phyloP scores from a whole-genome alignment of 2,797 vertebrate genomes.

The Lepus oiostolus region DNA sequence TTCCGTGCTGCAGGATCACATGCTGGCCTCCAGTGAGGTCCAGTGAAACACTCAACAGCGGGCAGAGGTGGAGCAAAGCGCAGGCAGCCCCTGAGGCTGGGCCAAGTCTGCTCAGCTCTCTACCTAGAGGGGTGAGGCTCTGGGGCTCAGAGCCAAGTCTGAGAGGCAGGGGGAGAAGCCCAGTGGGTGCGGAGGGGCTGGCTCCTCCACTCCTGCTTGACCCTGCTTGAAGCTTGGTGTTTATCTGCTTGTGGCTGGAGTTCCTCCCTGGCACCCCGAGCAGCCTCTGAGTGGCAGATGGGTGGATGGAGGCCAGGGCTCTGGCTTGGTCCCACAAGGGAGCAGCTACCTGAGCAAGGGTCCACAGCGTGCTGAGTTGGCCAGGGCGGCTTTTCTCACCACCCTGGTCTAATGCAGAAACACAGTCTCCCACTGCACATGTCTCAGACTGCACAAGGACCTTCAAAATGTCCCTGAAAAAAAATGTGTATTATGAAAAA shows the following conservation, averaged over 20 bases:
- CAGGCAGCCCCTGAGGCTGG: not conserved
- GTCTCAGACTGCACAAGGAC: not conserved
- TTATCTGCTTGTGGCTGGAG: not conserved
- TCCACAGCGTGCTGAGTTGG: not conserved
- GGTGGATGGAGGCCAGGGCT: not conserved
- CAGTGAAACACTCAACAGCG: not conserved
- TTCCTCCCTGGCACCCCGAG: not conserved
- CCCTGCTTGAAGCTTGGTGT: not conserved
- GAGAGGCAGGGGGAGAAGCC: not conserved
- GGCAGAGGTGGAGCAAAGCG: not conserved
- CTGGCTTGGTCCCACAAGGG: accelerated
- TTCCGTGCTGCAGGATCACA: accelerated
- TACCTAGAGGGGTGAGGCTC: not conserved
- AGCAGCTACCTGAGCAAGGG: not conserved
- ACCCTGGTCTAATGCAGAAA: accelerated
- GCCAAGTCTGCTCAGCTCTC: not conserved
- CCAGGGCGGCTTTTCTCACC: not conserved
- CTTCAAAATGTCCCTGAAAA: no score
- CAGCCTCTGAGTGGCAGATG: not conserved
- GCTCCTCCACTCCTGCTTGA: not conserved
- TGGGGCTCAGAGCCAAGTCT: not conserved
- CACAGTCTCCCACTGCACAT: not conserved
- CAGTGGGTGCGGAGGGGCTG: accelerated
- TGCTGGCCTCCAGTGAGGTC: not conserved
- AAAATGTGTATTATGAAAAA: no score